Evolutionary conservation across 2,888 invertebrate genomes (phyloP).

Genomic region (Coelopa pilipes): DNA sequence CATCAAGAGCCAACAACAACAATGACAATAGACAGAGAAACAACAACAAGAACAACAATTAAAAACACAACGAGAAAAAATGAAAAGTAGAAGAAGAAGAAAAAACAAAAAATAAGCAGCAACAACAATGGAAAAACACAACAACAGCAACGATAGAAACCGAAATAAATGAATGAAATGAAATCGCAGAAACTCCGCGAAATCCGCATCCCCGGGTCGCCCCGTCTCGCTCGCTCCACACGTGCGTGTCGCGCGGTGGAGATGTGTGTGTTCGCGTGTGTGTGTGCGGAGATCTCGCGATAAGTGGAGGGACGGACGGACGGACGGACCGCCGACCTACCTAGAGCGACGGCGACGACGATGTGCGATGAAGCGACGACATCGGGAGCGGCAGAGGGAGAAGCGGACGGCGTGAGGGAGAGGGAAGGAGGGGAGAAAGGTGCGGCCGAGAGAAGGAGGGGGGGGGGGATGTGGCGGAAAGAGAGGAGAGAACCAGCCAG

Average conservation of each 20-base stretch:
- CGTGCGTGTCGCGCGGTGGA: neutral
- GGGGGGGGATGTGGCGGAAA: neutral
- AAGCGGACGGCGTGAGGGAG: neutral
- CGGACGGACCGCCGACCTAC: neutral
- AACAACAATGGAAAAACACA: neutral
- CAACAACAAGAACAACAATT: neutral
- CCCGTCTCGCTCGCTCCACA: neutral
- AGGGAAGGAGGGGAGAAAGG: neutral
- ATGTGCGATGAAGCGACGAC: no score
- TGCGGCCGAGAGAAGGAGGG: neutral
- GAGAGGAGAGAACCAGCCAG: neutral
- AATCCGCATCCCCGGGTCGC: no score
- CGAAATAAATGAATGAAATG: neutral
- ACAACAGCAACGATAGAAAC: no score
- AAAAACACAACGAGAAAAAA: neutral
- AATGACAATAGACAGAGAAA: conserved; percentile 11
- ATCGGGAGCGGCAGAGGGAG: neutral
- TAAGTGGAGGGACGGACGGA: conserved; percentile 5
- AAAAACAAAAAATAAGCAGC: conserved; percentile 2
- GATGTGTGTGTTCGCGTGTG: no score
- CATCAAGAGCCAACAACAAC: conserved; percentile 1
- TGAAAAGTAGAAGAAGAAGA: neutral
- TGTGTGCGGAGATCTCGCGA: conserved; percentile 5
- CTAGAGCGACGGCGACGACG: conserved; percentile 9
- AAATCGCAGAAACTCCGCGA: neutral